Base-by-base conservation (phyloP, 2,888 invertebrate genomes). In the Beris chalybata region DNA sequence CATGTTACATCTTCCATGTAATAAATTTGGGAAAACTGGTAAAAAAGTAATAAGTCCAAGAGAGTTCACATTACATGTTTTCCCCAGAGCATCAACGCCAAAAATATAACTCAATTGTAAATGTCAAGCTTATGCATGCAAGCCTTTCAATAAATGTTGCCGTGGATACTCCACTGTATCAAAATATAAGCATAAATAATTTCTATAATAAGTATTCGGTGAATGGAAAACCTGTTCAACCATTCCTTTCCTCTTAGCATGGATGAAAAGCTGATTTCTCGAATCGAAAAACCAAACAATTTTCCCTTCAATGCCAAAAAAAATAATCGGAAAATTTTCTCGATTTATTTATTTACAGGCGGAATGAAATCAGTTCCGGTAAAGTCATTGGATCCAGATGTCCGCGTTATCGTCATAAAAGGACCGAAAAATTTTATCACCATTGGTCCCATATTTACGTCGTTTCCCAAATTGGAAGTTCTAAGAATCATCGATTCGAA, bases 401-500 rank as follows among this genome's bases (percentile, higher is more conserved):
- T 88, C 50, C 86, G 89, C 76, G 82, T 89, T 4, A 82, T 92
- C 65, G 82, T 86, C 69, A 88, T 92, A 71, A 82, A 86, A 5
- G 88, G 90, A 0, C 89, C 90, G 0, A 80, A 83, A 47, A 90
- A 90, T 76, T 80, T 83, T 59, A 82, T 92, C 57, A 88, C 88
- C 30, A 88, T 92, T 72, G 90, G 90, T 22, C 89, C 90, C 6
- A 86, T 88, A 47, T 87, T 89, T 74, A 83, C 84, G 2, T 84
- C 85, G 4, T 85, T 84, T 71, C 73, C 75, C 4, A 81, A 84
- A 66, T 83, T 93, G 50, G 86, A 89, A 77, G 89, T 90, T 79
- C 80, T 93, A 11, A 87, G 87, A 74, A 89, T 92, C 55, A 85
- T 85, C 44, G 85, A 86, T 72, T 91, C 91, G 0, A 88, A 88